Base-by-base conservation (phyloP, 92 coral and sea anemone species). In the Plumapathes pennacea region DNA sequence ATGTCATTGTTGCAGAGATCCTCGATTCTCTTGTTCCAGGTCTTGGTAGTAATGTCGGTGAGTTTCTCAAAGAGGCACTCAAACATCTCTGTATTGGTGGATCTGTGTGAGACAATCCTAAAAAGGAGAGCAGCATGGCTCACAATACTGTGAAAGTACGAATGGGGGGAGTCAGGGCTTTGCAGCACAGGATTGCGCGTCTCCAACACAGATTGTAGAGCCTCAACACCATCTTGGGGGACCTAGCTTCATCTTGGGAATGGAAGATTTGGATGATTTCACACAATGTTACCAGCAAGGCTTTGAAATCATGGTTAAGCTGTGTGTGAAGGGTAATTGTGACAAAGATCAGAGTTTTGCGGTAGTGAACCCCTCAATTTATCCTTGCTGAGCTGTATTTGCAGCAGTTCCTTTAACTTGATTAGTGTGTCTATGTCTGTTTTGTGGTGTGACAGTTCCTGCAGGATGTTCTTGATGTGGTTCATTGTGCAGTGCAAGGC, bases 191-290 rank as follows among this genome's bases (percentile, higher is more conserved):
- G 27, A 81, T 81, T 12, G 79, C 79, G 77, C 71, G 85, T 18
- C 60, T 49, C 85, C 77, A 77, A 18, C 85, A 77, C 25, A 77
- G 78, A 25, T 77, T 77, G 26, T 77, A 56, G 2, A 77, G 57
- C 15, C 85, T 27, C 1, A 77, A 46, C 3, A 67, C 60, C 60
- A 59, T 68, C 53, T 67, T 77, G 9, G 84, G 84, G 21, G 68
- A 50, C 44, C 76, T 49, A 31, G 32, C 24, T 12, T 58, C 57
- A 32, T 67, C 84, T 37, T 66, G 74, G 18, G 54, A 29, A 48
- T 65, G 66, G 40, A 25, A 67, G 27, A 76, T 76, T 39, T 76
- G 62, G 1, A 64, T 37, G 74, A 74, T 74, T 45, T 74, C 82
- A 65, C 74, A 64, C 2, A 74, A 64, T 10, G 82, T 74, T 6